Conservation (phyloP, 2,113 vertebrate species). For the Hyperopisus bebe region DNA sequence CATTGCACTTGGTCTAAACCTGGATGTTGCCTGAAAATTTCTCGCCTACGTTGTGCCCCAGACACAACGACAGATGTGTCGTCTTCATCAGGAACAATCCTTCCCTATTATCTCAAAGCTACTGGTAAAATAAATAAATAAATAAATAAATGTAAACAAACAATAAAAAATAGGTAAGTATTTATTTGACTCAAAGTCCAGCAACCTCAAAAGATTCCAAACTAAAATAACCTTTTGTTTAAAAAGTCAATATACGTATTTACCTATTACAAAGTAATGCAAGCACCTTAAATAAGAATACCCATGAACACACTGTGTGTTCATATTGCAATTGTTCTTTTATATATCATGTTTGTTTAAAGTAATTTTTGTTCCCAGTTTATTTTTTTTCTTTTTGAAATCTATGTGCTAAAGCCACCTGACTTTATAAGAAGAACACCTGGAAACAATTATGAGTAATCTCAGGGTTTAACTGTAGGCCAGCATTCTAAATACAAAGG, state of each 20-base stretch:
- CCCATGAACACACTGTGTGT: not conserved
- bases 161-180: not conserved
- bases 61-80: not conserved
- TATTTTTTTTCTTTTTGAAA: not conserved
- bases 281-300: not conserved
- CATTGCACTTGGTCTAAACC: not conserved
- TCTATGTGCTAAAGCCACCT: conserved; percentile 1
- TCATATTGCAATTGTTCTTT: not conserved
- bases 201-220: not conserved
- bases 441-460: conserved; percentile 25
- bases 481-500: conserved; percentile 10
- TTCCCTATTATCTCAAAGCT: not conserved
- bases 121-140: not conserved
- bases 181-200: not conserved
- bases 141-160: not conserved
- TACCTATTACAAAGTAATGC: not conserved
- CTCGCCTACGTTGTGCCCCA: not conserved
- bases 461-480: conserved; percentile 2
- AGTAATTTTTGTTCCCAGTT: not conserved
- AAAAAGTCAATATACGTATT: not conserved
- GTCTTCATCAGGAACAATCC: not conserved
- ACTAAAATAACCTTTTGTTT: conserved; percentile 6
- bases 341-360: not conserved
- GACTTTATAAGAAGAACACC: conserved; percentile 7
- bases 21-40: not conserved